Percentiles rank a stretch among this genome's conserved stretches.
phyloP scores from a whole-genome alignment of 1,140 invertebrate species.

The Portunus trituberculatus region DNA sequence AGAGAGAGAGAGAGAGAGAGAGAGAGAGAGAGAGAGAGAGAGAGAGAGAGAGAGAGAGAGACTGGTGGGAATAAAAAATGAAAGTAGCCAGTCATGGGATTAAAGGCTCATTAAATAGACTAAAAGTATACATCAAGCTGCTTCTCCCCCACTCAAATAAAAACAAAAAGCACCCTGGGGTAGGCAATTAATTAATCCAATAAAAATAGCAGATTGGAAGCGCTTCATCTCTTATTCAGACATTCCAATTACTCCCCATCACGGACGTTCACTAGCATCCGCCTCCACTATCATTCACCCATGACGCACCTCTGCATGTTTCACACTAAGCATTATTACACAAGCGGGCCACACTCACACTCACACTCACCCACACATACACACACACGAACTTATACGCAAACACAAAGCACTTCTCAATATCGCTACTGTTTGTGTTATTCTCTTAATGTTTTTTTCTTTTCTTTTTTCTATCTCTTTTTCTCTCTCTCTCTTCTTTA shows the following conservation, averaged over 20 bases:
- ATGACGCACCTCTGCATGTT: background rate
- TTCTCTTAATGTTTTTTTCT: no score
- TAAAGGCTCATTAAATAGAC: background rate
- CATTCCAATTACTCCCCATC: slow-evolving; percentile 2
- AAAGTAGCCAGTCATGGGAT: no score
- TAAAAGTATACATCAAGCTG: background rate
- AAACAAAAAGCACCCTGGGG: background rate
- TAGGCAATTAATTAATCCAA: background rate
- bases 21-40: background rate
- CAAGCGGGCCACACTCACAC: background rate
- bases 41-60: no score
- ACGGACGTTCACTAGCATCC: background rate
- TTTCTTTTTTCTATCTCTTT: no score
- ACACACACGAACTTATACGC: background rate
- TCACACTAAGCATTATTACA: background rate
- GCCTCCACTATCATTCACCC: background rate
- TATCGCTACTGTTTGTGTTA: no score
- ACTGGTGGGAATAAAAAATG: no score
- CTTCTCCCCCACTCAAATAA: background rate
- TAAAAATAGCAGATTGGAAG: background rate
- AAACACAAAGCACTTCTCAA: no score
- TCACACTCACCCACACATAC: background rate
- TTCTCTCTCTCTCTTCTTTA: no score
- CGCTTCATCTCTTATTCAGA: slow-evolving; percentile 10
- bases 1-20: background rate